These are phyloP conservation scores for Pangasius larnaudii DNA, from an alignment of 2,797 vertebrate species.

Conservation along the genomic window DNA sequence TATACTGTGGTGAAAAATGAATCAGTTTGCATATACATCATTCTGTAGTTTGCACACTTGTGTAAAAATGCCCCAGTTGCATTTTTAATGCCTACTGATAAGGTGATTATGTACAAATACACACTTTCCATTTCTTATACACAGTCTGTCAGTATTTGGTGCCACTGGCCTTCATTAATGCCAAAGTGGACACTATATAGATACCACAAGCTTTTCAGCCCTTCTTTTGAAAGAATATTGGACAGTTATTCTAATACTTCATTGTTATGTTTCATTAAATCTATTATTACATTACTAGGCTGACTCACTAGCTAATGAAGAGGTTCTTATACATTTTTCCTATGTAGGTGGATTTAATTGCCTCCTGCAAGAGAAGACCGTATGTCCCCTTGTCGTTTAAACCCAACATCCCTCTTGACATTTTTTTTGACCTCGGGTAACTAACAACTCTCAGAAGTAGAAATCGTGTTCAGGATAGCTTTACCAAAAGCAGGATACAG, in stretches of 20 bases:
- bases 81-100: not conserved
- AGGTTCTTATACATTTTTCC: not conserved
- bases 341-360: not conserved
- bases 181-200: not conserved
- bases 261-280: not conserved
- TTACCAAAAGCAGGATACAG: not conserved
- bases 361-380: not conserved
- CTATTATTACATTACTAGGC: not conserved
- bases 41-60: not conserved
- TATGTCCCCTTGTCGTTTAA: not conserved
- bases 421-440: not conserved
- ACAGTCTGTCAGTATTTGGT: not conserved
- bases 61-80: not conserved
- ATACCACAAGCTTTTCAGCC: not conserved
- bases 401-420: not conserved
- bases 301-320: not conserved
- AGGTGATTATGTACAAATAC: not conserved
- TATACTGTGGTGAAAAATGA: not conserved
- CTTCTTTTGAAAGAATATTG: not conserved
- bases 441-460: not conserved
- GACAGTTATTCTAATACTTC: not conserved
- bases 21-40: not conserved
- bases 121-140: not conserved
- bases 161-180: not conserved
- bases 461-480: conserved; percentile 7